phyloP scores from a whole-genome alignment of 2,888 invertebrate genomes.

The Papilio demoleus region DNA sequence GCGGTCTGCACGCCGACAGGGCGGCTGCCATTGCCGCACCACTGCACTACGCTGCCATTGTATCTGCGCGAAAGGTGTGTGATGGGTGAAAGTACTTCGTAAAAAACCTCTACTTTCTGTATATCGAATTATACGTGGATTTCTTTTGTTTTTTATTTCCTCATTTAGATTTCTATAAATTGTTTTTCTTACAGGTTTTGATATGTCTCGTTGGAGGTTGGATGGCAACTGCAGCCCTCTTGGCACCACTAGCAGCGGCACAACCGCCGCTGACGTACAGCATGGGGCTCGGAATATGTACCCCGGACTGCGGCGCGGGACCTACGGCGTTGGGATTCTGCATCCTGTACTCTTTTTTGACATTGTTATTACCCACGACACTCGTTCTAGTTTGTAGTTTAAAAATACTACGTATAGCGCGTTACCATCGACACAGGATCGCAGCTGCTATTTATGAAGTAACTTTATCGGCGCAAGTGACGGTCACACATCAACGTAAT shows the following conservation, averaged over 20 bases:
- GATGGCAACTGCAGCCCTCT: constrained; percentile 85
- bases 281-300: constrained; percentile 85
- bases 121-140: too few relatives aligned
- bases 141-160: too few relatives aligned
- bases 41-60: constrained; percentile 90
- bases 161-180: too few relatives aligned
- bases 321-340: constrained; percentile 86
- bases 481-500: constrained; percentile 91
- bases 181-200: constrained; percentile 17
- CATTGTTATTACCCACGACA: constrained; percentile 86
- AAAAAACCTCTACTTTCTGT: too few relatives aligned
- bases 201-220: constrained; percentile 86
- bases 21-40: constrained; percentile 92
- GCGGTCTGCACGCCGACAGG: constrained; percentile 90
- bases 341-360: constrained; percentile 85
- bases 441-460: constrained; percentile 94
- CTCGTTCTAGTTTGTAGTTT: constrained; percentile 89
- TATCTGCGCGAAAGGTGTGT: constrained; percentile 87
- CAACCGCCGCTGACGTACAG: constrained; percentile 75
- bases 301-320: constrained; percentile 86
- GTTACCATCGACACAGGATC: constrained; percentile 91
- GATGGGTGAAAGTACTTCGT: too few relatives aligned
- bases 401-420: constrained; percentile 86
- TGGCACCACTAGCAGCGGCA: constrained; percentile 85
- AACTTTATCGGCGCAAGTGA: constrained; percentile 92